Evolutionary conservation across 2,113 vertebrate genomes (phyloP).

Genomic region (Myodes glareolus): DNA sequence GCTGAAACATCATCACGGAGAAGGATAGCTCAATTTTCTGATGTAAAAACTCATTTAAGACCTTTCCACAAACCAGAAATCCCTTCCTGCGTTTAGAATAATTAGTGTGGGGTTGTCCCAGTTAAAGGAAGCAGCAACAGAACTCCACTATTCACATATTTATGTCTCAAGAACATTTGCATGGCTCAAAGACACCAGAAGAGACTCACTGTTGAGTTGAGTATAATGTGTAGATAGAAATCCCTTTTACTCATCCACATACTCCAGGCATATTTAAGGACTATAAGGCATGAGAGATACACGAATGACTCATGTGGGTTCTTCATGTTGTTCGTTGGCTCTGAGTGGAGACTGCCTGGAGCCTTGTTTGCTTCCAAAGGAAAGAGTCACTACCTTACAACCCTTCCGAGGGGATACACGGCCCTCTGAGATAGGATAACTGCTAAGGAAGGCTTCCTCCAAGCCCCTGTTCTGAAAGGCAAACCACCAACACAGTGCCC

Average conservation of each 20-base stretch:
- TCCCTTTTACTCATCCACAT: not conserved
- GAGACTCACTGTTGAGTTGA: not conserved
- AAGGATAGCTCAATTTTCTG: not conserved
- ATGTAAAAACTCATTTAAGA: slow-evolving; percentile 2
- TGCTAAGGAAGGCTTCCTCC: slow-evolving; percentile 49
- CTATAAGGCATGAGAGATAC: no score
- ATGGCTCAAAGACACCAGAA: not conserved
- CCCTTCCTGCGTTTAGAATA: slow-evolving; percentile 8
- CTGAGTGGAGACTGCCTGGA: not conserved
- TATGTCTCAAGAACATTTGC: accelerated
- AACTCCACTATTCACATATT: not conserved
- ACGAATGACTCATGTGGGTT: not conserved
- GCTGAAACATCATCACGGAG: not conserved
- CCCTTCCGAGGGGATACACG: not conserved
- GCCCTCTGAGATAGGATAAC: slow-evolving; percentile 14
- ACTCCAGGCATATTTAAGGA: not conserved
- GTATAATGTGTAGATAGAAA: not conserved
- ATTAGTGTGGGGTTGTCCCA: not conserved
- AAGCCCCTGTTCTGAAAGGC: slow-evolving; percentile 44
- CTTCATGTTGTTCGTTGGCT: not conserved
- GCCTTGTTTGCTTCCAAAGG: not conserved
- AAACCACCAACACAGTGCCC: not conserved
- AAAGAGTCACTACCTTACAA: not conserved
- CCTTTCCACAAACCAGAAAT: not conserved
- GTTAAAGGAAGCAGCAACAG: not conserved